Conservation (phyloP, 2,797 vertebrate genomes). For the Sebastes itinus region DNA sequence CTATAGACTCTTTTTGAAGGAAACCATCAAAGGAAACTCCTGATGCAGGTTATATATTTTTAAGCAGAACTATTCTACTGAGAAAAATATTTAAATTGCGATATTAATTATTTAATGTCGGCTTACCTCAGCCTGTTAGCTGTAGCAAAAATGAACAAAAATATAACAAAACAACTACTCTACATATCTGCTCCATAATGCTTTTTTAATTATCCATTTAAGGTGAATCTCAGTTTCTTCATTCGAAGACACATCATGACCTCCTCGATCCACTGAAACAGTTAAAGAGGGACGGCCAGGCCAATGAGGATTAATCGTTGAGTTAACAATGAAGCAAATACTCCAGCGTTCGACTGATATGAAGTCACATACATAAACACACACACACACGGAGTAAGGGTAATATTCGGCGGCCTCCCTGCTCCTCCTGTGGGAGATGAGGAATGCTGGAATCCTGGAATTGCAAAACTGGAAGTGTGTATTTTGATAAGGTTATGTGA, state of each 20-base stretch:
- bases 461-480: conserved; percentile 50
- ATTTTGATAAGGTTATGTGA: conserved; percentile 56
- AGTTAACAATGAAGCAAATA: not conserved
- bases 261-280: not conserved
- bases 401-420: conserved; percentile 17
- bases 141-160: not conserved
- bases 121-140: not conserved
- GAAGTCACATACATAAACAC: not conserved
- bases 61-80: not conserved
- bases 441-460: conserved; percentile 59
- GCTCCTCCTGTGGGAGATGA: conserved; percentile 40
- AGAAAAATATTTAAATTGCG: no score
- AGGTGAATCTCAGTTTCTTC: not conserved
- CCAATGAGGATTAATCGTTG: not conserved
- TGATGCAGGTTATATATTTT: not conserved
- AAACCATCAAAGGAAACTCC: not conserved
- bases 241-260: not conserved
- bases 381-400: not conserved
- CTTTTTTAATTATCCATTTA: not conserved
- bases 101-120: not conserved
- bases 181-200: not conserved
- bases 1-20: not conserved
- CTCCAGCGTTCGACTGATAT: not conserved
- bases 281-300: not conserved
- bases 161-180: not conserved